Base-by-base conservation (phyloP, 53 echinoderm and acorn worm genomes). In the Pentamera pediparva region DNA sequence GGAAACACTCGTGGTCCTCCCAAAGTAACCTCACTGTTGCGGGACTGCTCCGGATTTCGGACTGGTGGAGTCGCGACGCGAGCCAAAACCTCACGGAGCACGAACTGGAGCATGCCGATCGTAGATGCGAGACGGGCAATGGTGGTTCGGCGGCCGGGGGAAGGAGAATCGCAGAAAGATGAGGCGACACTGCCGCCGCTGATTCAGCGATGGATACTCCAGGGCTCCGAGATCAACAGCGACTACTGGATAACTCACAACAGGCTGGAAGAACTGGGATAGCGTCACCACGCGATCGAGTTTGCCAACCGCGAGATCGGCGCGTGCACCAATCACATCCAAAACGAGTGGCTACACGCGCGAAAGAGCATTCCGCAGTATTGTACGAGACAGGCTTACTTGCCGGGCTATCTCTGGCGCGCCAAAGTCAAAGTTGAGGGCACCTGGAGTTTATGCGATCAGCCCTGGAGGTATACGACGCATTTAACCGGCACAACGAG, bases 141-240 rank as follows among this genome's bases (percentile, higher is more conserved):
- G 76, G 77, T 76, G 67, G 12, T 83, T 76, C 33, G 83, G 77
- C 38, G 83, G 83, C 20, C 56, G 64, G 3, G 83, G 70, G 29
- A 65, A 55, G 26, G 76, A 69, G 2, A 37, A 51, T 17, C 47
- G 72, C 0, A 62, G 75, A 22, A 83, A 83, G 8, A 58, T 28
- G 58, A 56, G 18, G 59, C 27, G 17, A 83, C 83, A 34, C 65
- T 76, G 7, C 45, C 76, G 3, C 67, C 75, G 11, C 18, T 82
- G 6, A 82, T 76, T 40, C 40, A 65, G 37, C 39, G 65, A 29
- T 58, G 75, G 75, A 75, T 82, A 13, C 17, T 22, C 9, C 58
- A 75, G 4, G 75, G 76, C 15, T 62, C 57, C 9, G 12, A 36
- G 2, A 82, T 82, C 1, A 17, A 43, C 24, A 39, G 56, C 3